phyloP scores from a whole-genome alignment of 2,113 vertebrate species.

The Forbesichthys agassizii region DNA sequence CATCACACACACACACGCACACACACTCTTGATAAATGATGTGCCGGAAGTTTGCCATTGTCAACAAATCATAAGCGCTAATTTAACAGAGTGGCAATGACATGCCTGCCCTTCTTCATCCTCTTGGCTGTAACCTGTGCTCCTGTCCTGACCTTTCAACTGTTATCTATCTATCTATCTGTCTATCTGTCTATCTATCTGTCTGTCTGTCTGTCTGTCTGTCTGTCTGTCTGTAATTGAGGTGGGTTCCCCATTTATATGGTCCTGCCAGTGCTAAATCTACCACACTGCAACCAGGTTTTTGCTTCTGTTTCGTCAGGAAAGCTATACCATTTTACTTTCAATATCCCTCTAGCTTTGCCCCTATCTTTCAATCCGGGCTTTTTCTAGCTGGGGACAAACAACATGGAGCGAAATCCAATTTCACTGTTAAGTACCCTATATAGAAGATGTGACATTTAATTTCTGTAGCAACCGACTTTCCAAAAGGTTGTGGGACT shows the following conservation, averaged over 20 bases:
- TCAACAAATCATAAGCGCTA: too few relatives aligned
- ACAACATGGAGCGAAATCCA: constrained; percentile 56
- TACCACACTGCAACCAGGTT: constrained; percentile 40
- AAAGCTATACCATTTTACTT: constrained; percentile 25
- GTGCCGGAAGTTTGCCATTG: too few relatives aligned
- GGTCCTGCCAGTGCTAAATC: background rate
- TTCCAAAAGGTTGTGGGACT: constrained; percentile 30
- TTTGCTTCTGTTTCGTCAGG: constrained; percentile 40
- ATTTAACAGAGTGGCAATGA: too few relatives aligned
- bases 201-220: too few relatives aligned
- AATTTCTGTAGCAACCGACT: constrained; percentile 58
- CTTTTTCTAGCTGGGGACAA: constrained; percentile 44
- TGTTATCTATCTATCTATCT: too few relatives aligned
- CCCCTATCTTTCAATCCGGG: constrained; percentile 16
- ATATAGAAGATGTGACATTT: constrained; percentile 60
- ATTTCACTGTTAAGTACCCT: constrained; percentile 62
- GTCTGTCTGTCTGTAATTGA: background rate
- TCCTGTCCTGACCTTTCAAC: too few relatives aligned
- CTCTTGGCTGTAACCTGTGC: too few relatives aligned
- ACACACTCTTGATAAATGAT: background rate
- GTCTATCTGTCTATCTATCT: background rate
- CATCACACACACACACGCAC: background rate
- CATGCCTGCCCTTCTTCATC: too few relatives aligned
- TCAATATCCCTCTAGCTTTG: constrained; percentile 30
- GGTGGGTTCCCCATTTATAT: too few relatives aligned